Percentiles rank a stretch among this genome's conserved stretches.
Conservation (phyloP, 1,140 invertebrate genomes). For the Chlorops oryzae region DNA sequence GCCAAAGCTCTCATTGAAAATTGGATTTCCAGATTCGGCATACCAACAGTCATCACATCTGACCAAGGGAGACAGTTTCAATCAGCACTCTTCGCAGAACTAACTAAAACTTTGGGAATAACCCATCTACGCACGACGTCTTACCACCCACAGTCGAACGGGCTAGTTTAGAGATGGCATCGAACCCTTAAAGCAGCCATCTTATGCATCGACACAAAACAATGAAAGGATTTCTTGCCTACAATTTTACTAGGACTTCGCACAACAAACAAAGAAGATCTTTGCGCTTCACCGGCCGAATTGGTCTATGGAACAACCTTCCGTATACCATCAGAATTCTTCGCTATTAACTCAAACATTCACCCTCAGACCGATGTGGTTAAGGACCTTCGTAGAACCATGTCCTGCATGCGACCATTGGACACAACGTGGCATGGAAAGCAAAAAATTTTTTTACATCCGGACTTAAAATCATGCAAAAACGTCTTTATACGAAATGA, state of each 20-base stretch:
- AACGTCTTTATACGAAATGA: slow-evolving; percentile 42
- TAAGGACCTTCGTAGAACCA: not conserved
- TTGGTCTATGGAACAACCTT: slow-evolving; percentile 29
- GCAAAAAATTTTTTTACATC: not conserved
- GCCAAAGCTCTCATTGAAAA: slow-evolving; percentile 23
- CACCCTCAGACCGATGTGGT: not conserved
- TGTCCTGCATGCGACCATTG: too few species aligned
- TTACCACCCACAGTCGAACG: slow-evolving; percentile 45
- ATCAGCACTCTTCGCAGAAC: slow-evolving; percentile 22
- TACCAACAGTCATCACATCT: slow-evolving; percentile 38
- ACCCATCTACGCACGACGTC: not conserved
- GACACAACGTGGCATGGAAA: not conserved
- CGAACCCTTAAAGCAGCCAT: slow-evolving; percentile 44
- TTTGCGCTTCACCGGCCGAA: slow-evolving; percentile 31
- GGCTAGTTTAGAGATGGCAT: slow-evolving; percentile 43
- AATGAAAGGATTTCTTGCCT: slow-evolving; percentile 20
- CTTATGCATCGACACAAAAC: slow-evolving; percentile 8
- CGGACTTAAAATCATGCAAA: not conserved
- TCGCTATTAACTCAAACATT: not conserved
- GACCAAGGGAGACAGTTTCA: slow-evolving; percentile 48
- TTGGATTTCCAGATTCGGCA: slow-evolving; percentile 45
- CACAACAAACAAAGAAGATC: slow-evolving; percentile 21
- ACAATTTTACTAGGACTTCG: slow-evolving; percentile 22
- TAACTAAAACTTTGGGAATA: slow-evolving; percentile 6
- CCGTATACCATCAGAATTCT: slow-evolving; percentile 27